These are phyloP conservation scores for Luscinia luscinia DNA, from an alignment of 2,797 vertebrate genomes.

Conservation along the genomic window DNA sequence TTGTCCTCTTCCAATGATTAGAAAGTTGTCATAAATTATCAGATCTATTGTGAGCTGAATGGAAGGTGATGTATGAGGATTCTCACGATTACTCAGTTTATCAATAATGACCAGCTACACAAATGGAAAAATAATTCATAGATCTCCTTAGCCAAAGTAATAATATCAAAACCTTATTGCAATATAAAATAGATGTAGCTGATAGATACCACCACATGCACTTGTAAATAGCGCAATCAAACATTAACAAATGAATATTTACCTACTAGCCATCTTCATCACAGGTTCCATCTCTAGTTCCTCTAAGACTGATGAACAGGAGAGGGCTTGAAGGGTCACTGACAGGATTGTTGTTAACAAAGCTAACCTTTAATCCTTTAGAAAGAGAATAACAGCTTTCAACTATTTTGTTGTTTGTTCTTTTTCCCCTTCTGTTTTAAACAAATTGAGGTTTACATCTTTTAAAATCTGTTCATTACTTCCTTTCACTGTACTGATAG, in stretches of 20 bases:
- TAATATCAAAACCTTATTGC: neutral
- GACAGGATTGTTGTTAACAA: neutral
- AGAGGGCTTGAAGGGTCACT: neutral
- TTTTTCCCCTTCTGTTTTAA: neutral
- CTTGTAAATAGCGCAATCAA: neutral
- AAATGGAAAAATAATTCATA: conserved; percentile 10
- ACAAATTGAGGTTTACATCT: neutral
- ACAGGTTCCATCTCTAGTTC: neutral
- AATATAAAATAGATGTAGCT: neutral
- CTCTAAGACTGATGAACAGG: neutral
- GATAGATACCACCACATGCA: neutral
- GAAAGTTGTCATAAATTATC: neutral
- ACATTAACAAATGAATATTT: neutral
- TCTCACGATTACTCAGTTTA: neutral
- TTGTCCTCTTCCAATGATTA: neutral
- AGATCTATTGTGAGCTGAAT: neutral
- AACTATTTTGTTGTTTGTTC: neutral
- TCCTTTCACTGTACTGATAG: neutral
- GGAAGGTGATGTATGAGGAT: neutral
- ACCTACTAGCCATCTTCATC: neutral
- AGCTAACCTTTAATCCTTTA: neutral
- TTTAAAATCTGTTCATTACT: neutral
- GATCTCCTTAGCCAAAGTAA: neutral
- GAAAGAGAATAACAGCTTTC: neutral
- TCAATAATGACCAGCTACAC: neutral